Base-by-base conservation (phyloP, 2,113 vertebrate species). In the Glaucomys volans region DNA sequence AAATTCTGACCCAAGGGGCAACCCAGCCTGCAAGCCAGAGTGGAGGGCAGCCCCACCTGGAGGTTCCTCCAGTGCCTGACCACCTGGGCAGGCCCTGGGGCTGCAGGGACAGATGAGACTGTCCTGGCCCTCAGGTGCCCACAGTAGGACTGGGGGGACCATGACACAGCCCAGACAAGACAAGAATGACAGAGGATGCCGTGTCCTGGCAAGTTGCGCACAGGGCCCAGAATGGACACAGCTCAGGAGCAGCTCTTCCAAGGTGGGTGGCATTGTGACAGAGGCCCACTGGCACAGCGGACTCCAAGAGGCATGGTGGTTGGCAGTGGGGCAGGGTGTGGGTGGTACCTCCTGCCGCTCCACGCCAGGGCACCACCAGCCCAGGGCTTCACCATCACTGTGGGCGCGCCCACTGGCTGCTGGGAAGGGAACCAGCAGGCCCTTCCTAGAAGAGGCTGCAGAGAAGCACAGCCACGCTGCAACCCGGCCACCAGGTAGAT, bases 161-260 rank as follows among this genome's bases (percentile, higher is more conserved):
- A 11, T 7, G 40, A 72, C 1, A 17, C 30, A 37, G 50, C 54
- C 64, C 71, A 35, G 59, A 13, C 0, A 18, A 3, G 64, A 13
- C 1, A 11, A 28, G 12, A 4, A 4, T 1, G 2, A 3, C 42
- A 18, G 76, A 74, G 4, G 11, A 8, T 2, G 2, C 7, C 20
- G 8, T 1, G 0, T 16, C 8, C 30, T 40, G 12, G 11, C 8
- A 42, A 28, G 14, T 50, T 0, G 0, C 1, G 24, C 8, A 8
- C 18, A n/a, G 9, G 3, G 9, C 80, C 11, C 35, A 35, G 26
- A 1, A 13, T 1, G 42, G 37, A 66, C 26, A 4, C n/a, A 28
- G 37, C 0, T 1, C 10, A 6, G 52, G 37, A 35, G 9, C 8
- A 16, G 20, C 64, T 35, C 59, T 20, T 5, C 64, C n/a, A 2